Evolutionary conservation across 2,113 vertebrate genomes (phyloP), one percentile per base, ranked within the genome.

Genomic region (Percina caprodes): DNA sequence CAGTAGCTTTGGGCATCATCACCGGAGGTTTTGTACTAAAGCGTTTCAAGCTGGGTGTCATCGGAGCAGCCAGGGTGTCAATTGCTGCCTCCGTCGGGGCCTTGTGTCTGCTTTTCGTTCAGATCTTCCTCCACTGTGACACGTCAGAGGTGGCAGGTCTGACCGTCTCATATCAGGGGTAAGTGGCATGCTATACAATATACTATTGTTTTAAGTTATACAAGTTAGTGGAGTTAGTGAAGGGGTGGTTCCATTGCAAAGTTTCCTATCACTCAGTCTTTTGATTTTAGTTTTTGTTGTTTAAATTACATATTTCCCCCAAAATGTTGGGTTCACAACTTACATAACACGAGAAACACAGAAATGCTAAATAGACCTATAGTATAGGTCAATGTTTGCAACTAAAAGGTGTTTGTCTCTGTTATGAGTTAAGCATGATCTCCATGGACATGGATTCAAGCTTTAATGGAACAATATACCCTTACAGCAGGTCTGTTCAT

Each of bases 1-100:
- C 97, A 0, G 97, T 99, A 26, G 98, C 97, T 2, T 79, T 99
- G 86, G 98, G 98, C 63, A 95, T 99, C 88, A 97, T 99, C 88
- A 95, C 94, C 0, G 98, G 98, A 11, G 97, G 98, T 1, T 92
- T 97, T 49, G 42, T 97, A 14, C 94, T 99, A 94, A 99, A 99
- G 83, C 97, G 94, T 48, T 97, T 97, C 79, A 94, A 95, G 80
- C 87, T 99, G 6, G 89, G 84, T 23, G 42, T 97, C 46, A 63
- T 95, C 2, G 97, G 97, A 21, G 97, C 97, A 0, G 95, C 96
- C 70, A 96, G 94, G 59, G 83, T 99, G 68, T 86, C 89, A 0
- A 8, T 92, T 70, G 3, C 52, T 95, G 78, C 96, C 0, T 94
- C 95, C 0, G 2, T 95, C 33, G 68, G 94, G 1, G 94, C 97